Percentiles rank a stretch among this genome's conserved stretches.
Evolutionary conservation across 2,797 vertebrate species (phyloP).

Genomic region (Benthosema pterotum): DNA sequence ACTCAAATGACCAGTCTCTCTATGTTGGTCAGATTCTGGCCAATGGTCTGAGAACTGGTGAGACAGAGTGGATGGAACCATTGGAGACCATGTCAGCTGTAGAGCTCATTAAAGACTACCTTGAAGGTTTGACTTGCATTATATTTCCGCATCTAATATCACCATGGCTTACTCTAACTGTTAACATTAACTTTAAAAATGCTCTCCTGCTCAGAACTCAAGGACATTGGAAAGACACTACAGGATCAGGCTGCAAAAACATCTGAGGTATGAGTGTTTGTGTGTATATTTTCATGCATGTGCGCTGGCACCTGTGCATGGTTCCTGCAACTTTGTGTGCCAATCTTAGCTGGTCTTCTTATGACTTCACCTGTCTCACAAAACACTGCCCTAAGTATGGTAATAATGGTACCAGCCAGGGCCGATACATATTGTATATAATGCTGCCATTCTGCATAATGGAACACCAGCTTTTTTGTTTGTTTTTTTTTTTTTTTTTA

Average conservation of each 20-base stretch:
- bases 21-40: constrained; percentile 83
- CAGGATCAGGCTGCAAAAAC: constrained; percentile 65
- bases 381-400: too few relatives aligned
- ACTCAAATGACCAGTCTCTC: neutral
- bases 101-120: constrained; percentile 84
- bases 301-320: too few relatives aligned
- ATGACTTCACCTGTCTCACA: too few relatives aligned
- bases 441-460: too few relatives aligned
- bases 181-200: constrained; percentile 3
- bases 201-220: constrained; percentile 81
- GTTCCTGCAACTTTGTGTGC: too few relatives aligned
- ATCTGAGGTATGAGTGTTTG: constrained; percentile 72
- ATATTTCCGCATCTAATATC: constrained; percentile 2
- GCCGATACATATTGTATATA: too few relatives aligned
- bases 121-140: constrained; percentile 81
- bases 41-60: constrained; percentile 86
- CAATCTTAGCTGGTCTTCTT: too few relatives aligned
- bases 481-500: neutral
- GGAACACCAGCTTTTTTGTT: neutral
- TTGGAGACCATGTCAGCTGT: constrained; percentile 82
- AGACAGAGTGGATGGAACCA: constrained; percentile 90
- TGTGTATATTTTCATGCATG: too few relatives aligned
- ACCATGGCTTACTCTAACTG: neutral
- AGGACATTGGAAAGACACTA: constrained; percentile 78
- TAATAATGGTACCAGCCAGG: too few relatives aligned